Conservation (phyloP, 2,113 vertebrate species). For the Petroica traversi region DNA sequence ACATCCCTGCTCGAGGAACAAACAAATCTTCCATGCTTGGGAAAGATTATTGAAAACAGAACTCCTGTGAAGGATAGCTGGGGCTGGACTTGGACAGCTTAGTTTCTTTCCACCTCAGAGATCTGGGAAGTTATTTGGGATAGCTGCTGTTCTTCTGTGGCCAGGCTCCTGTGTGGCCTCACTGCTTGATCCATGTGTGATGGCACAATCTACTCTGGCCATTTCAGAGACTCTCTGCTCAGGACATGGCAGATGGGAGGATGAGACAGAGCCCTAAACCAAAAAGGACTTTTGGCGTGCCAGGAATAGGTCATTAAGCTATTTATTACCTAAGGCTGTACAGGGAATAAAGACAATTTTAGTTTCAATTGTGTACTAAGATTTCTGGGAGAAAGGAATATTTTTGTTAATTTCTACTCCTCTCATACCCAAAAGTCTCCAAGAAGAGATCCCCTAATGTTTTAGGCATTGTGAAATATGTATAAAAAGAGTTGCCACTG, state of each 20-base stretch:
- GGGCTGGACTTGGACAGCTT: neutral
- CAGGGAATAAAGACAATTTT: neutral
- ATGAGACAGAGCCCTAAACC: neutral
- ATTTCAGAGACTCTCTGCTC: neutral
- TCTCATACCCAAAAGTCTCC: neutral
- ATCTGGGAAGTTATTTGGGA: neutral
- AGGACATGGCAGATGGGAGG: neutral
- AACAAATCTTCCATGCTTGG: conserved; percentile 10
- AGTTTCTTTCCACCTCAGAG: neutral
- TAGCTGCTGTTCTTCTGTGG: neutral
- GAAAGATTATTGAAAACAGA: conserved; percentile 33
- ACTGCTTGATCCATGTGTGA: rapidly evolving
- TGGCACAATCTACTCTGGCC: neutral
- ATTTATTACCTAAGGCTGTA: neutral
- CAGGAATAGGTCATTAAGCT: neutral
- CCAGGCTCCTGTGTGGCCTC: neutral
- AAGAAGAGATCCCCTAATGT: neutral
- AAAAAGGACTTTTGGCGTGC: neutral
- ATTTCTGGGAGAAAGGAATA: neutral
- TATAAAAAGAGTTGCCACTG: neutral
- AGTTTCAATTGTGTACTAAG: neutral
- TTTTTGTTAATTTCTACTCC: neutral
- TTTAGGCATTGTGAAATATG: neutral
- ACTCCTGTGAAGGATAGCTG: rapidly evolving
- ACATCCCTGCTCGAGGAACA: neutral